Base-by-base conservation (phyloP, 1,140 invertebrate genomes). In the Drosophila seguyi region DNA sequence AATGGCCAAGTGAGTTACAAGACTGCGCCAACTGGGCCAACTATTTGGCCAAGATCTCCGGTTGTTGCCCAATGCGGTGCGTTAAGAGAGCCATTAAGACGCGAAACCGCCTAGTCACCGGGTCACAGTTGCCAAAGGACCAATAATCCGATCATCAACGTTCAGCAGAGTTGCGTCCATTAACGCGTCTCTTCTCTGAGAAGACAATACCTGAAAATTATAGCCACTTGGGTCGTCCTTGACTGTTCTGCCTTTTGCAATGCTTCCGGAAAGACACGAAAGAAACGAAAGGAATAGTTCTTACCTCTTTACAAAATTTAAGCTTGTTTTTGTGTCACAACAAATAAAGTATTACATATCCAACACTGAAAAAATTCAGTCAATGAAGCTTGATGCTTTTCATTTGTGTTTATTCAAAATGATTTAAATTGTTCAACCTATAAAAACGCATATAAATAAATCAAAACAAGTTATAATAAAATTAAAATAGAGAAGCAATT, bases 21-120 rank as follows among this genome's bases (percentile, higher is more conserved):
- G 47, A 31, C 41, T 45, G 22, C 18, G n/a, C 34, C 52, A 75
- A 75, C 71, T 75, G 72, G 71, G 73, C 50, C 72, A 75, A 27
- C 72, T 36, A 60, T 56, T 44, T 56, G 48, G 69, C 48, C 56
- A 31, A 62, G 56, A 69, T 65, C 61, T 53, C 16, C 11, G 48
- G 6, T 29, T 20, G 31, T 45, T 55, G 34, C 52, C 34, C 34
- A 55, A 55, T 55, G 18, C 38, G 38, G 29, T 50, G 60, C 67
- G 27, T 72, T 34, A 25, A 74, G 45, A 44, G 50, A 53, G 53
- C 41, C 34, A 56, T 69, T 78, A 55, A 44, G 48, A 8, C 22
- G 6, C 22, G 20, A 75, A 75, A 74, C n/a, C 31, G 59, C 27
- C 71, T 41, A 75, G 73, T 75, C 73, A 75, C 22, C 38, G 63